Evolutionary conservation across 2,888 invertebrate species (phyloP).

Genomic region (Sipha maydis): DNA sequence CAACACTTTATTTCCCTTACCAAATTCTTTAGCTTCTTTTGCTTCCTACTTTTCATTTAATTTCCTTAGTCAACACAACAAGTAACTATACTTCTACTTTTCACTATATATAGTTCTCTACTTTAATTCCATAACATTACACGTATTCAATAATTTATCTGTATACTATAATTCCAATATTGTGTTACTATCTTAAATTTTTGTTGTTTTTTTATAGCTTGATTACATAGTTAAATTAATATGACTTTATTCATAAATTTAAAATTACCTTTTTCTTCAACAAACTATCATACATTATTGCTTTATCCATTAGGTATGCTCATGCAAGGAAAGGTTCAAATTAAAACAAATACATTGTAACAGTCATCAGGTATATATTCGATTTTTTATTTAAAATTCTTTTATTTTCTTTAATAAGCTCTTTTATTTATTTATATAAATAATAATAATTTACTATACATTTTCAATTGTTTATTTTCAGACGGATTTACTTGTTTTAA

Average conservation of each 20-base stretch:
- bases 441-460: not conserved
- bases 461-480: not conserved
- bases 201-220: not conserved
- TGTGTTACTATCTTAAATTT: not conserved
- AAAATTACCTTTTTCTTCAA: not conserved
- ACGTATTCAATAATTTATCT: not conserved
- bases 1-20: slow-evolving; percentile 18
- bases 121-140: not conserved
- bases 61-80: not conserved
- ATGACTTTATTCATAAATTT: not conserved
- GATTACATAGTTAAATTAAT: not conserved
- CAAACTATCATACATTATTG: not conserved
- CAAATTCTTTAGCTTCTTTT: slow-evolving; percentile 11
- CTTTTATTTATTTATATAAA: not conserved
- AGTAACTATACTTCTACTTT: slow-evolving; percentile 1
- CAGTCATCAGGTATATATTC: slow-evolving; percentile 8
- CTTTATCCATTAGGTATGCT: slow-evolving; percentile 5
- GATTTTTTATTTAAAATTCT: not conserved
- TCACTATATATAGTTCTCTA: not conserved
- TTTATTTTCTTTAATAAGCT: too few relatives aligned
- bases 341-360: slow-evolving; percentile 9
- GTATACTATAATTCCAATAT: not conserved
- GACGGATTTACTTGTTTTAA: not conserved
- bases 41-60: not conserved
- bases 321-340: slow-evolving; percentile 31